Evolutionary conservation across 2,888 invertebrate genomes (phyloP), one percentile per base, ranked within the genome.

Genomic region (Lasioglossum villosulum): DNA sequence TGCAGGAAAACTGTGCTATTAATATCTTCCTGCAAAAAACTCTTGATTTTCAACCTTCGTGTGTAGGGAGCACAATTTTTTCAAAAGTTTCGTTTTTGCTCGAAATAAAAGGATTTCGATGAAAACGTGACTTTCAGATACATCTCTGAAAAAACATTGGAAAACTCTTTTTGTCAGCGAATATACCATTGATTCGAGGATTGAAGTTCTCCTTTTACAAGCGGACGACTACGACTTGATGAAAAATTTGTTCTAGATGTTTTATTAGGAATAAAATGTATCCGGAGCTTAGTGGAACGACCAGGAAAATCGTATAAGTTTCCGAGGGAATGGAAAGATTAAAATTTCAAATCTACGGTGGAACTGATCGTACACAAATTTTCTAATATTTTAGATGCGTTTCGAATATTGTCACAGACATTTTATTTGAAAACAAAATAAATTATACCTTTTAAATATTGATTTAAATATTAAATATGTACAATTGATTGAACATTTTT

Each of bases 101-200:
- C 12, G n/a, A 8, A 4, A 56, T n/a, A 56, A 56, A 56, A 56
- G 12, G 56, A 0, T n/a, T 56, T n/a, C n/a, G n/a, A n/a, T n/a
- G n/a, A 56, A 56, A n/a, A n/a, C 56, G 56, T 56, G 56, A 56
- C n/a, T n/a, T 56, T n/a, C n/a, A 56, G 56, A n/a, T 12, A 56
- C n/a, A 56, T n/a, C 12, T 56, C 56, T 12, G n/a, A 12, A 12
- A 12, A 52, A 56, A 56, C 56, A 56, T n/a, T n/a, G 56, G 12
- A 56, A 56, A 56, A 56, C 12, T 56, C 56, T n/a, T 56, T 56
- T n/a, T n/a, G 12, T 4, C 12, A 12, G 12, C 4, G 4, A n/a
- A 56, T 56, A 56, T 12, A 56, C 56, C n/a, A 56, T 56, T 56
- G n/a, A 56, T 56, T 56, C 1, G 12, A 12, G n/a, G n/a, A 56